phyloP scores from a whole-genome alignment of 2,888 invertebrate genomes.

The Limenitis arthemis region DNA sequence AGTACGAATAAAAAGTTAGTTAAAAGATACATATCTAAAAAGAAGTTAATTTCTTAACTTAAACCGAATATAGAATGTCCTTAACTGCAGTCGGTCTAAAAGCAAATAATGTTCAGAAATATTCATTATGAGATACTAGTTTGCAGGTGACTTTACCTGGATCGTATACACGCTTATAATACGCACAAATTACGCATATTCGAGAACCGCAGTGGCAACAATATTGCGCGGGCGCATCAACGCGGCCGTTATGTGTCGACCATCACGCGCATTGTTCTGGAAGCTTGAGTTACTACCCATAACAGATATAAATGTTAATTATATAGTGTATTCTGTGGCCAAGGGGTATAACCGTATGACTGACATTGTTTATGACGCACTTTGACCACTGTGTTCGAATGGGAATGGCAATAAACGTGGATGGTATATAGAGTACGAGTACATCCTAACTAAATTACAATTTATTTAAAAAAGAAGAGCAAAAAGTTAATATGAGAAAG shows the following conservation, averaged over 20 bases:
- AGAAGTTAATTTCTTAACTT: too few relatives aligned
- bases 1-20: too few relatives aligned
- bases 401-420: not conserved
- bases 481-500: too few relatives aligned
- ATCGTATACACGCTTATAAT: not conserved
- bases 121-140: too few relatives aligned
- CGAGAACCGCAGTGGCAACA: conserved; percentile 30
- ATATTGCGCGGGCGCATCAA: conserved; percentile 46
- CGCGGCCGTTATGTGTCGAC: conserved; percentile 54
- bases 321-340: conserved; percentile 51
- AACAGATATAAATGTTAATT: conserved; percentile 62
- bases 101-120: too few relatives aligned
- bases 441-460: too few relatives aligned
- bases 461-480: too few relatives aligned
- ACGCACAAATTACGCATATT: conserved; percentile 1
- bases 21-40: too few relatives aligned
- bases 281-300: conserved; percentile 58
- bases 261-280: conserved; percentile 55
- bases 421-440: too few relatives aligned
- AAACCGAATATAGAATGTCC: too few relatives aligned
- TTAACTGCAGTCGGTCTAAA: too few relatives aligned
- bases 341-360: conserved; percentile 43
- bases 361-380: conserved; percentile 44
- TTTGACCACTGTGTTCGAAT: conserved; percentile 29
- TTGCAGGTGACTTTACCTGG: not conserved